These are phyloP conservation scores for Ahaetulla prasina DNA, from an alignment of 2,113 vertebrate species.

Conservation along the genomic window DNA sequence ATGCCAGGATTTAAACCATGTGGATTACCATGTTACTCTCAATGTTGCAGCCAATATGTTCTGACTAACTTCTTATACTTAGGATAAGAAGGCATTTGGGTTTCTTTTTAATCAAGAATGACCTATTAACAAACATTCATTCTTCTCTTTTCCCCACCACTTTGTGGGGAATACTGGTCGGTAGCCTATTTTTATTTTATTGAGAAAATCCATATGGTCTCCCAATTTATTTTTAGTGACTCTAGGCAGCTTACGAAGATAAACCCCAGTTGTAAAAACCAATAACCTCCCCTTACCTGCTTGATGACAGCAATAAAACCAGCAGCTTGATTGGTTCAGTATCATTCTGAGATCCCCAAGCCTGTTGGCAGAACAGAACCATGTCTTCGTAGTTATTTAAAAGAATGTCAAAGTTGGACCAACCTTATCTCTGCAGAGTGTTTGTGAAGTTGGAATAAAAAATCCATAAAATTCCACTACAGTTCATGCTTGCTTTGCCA, in stretches of 20 bases:
- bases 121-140: not conserved
- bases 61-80: not conserved
- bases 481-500: not conserved
- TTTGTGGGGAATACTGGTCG: not conserved
- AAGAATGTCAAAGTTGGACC: not conserved
- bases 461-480: not conserved
- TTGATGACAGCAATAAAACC: not conserved
- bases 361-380: not conserved
- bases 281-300: not conserved
- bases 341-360: not conserved
- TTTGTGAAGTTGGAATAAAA: not conserved
- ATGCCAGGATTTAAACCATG: not conserved
- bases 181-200: not conserved
- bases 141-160: too few species aligned
- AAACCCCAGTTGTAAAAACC: not conserved
- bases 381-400: not conserved
- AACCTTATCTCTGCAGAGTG: not conserved
- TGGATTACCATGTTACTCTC: not conserved
- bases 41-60: not conserved
- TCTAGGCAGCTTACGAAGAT: not conserved
- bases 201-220: not conserved
- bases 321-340: not conserved
- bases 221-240: not conserved
- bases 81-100: not conserved
- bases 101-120: not conserved